A percentile compares a stretch with the other conserved stretches of the same genome.
These are phyloP conservation scores for Perccottus glenii DNA, from an alignment of 2,113 vertebrate genomes.

Conservation along the genomic window DNA sequence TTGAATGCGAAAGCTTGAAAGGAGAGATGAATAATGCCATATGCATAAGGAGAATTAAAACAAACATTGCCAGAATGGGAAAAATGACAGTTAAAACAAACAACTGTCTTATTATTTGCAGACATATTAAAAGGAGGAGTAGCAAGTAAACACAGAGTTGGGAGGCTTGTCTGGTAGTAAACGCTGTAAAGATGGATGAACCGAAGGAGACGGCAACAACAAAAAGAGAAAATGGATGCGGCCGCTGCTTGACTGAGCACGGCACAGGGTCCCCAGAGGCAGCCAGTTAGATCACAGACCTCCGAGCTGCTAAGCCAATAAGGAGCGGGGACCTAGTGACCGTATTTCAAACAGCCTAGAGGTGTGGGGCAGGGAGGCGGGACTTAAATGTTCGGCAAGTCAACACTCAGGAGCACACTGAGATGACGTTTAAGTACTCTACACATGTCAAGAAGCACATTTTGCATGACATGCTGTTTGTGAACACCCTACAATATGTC, in stretches of 20 bases:
- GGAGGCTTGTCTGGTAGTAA: constrained; percentile 10
- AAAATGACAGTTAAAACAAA: constrained; percentile 6
- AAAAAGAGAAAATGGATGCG: constrained; percentile 36
- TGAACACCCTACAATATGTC: constrained; percentile 40
- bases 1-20: not conserved
- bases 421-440: not conserved
- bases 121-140: constrained; percentile 4
- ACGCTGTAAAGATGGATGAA: constrained; percentile 44
- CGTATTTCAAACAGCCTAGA: constrained; percentile 69
- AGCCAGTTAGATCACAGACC: constrained; percentile 62
- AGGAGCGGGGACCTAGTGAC: constrained; percentile 72
- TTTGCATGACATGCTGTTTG: constrained; percentile 36
- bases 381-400: constrained; percentile 8
- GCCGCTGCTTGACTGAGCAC: constrained; percentile 62
- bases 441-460: constrained; percentile 1
- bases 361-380: constrained; percentile 65
- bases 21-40: constrained; percentile 12
- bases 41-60: constrained; percentile 4
- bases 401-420: not conserved
- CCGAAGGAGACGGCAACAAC: constrained; percentile 30
- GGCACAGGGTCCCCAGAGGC: constrained; percentile 66
- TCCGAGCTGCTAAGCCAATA: constrained; percentile 62
- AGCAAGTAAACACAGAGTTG: not conserved
- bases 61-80: constrained; percentile 2
- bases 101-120: constrained; percentile 13